phyloP scores from a whole-genome alignment of 2,888 invertebrate genomes.

The Lottia scabra region DNA sequence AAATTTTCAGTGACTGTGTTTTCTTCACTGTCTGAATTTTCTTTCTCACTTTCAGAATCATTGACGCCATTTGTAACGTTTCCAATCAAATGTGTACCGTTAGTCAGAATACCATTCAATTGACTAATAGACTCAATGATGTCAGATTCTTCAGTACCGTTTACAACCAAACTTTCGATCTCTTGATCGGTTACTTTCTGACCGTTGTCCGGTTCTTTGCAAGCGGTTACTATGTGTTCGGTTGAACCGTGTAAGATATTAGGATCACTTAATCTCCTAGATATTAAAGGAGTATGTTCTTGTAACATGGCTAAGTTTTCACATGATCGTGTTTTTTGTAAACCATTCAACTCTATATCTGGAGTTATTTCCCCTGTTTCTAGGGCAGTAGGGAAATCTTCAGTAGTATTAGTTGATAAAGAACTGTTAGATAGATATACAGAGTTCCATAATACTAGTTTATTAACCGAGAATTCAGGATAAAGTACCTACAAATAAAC shows the following conservation, averaged over 20 bases:
- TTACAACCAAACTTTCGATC: slow-evolving; percentile 2
- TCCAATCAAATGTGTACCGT: not conserved
- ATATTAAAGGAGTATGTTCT: slow-evolving; percentile 69
- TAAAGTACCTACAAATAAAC: slow-evolving; percentile 79
- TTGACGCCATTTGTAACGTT: not conserved
- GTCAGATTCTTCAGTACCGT: not conserved
- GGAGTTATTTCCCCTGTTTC: slow-evolving; percentile 32
- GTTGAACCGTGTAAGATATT: slow-evolving; percentile 72
- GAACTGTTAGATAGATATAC: slow-evolving; percentile 79
- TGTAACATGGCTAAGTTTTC: slow-evolving; percentile 77
- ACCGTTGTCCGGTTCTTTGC: slow-evolving; percentile 31
- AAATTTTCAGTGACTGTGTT: not conserved
- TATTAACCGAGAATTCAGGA: slow-evolving; percentile 87
- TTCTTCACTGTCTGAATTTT: slow-evolving; percentile 3
- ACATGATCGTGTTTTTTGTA: slow-evolving; percentile 83
- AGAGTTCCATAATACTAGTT: slow-evolving; percentile 86
- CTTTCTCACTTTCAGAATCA: not conserved
- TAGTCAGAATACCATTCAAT: not conserved
- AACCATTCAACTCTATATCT: slow-evolving; percentile 48
- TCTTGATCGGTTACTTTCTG: slow-evolving; percentile 27
- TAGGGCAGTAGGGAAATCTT: slow-evolving; percentile 21
- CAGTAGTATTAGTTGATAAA: slow-evolving; percentile 37
- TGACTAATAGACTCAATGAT: not conserved
- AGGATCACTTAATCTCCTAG: slow-evolving; percentile 87
- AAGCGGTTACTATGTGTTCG: slow-evolving; percentile 18